Evolutionary conservation across 2,113 vertebrate genomes (phyloP), one percentile per base, ranked within the genome.

Genomic region (Platysteira castanea): DNA sequence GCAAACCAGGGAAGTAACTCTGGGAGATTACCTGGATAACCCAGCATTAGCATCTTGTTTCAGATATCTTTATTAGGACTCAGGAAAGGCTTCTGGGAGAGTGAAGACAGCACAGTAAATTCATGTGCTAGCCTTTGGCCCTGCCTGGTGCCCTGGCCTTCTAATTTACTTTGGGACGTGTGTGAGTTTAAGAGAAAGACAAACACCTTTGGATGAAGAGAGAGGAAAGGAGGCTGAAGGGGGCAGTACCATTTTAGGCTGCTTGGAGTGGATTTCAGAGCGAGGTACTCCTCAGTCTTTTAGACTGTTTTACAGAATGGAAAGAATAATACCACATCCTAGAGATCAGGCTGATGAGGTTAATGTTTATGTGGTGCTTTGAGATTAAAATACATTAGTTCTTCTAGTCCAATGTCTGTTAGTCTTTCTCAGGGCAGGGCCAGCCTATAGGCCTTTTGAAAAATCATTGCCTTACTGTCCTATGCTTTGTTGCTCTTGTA

Each of bases 21-120:
- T 10, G 23, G 50, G 82, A 97, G 97, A 96, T 97, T 95, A 97
- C 84, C 65, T 12, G 44, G 86, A 86, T 97, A 96, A 98, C 93
- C 95, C 96, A 90, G 89, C 86, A 95, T 84, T 96, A 97, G 91
- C 67, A 95, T 87, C 85, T 93, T 93, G 95, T 91, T 94, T 64
- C 49, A 78, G 53, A 47, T 90, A 86, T 96, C 96, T 95, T 97
- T 96, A 97, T 97, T 90, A 94, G 90, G 87, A 91, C 64, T 95
- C 82, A 16, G 60, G 60, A 67, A 95, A 82, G 63, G 84, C 89
- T 61, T 79, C 79, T 54, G 22, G 52, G 92, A 87, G 59, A 60
- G 10, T 6, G 17, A 24, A 95, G 75, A 27, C 5, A 12, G 23
- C 14, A 11, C 37, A 87, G 82, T 94, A 84, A 87, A 71, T 95